Base-by-base conservation (phyloP, 1,140 invertebrate species). In the Tetramorium parvispinum region DNA sequence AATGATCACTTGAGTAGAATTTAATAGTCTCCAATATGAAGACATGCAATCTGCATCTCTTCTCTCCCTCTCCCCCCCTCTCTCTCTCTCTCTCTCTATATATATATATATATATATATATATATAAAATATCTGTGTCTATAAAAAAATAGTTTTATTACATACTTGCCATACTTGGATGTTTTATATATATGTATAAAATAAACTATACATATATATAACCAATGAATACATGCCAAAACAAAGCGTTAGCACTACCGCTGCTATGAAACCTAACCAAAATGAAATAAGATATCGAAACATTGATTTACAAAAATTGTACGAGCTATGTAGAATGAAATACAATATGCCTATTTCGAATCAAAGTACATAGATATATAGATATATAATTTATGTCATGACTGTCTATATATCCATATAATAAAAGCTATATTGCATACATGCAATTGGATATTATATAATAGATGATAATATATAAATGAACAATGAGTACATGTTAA, bases 11-110 rank as follows among this genome's bases (percentile, higher is more conserved):
- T 51, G 73, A 85, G 21, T 79, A 76, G 78, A 57, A 89, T 83
- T 91, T 91, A 88, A 92, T 91, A 92, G 91, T 85, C 87, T 78
- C 73, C 71, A 79, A 87, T 77, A 87, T 51, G 66, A 85, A 76
- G 49, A 57, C 79, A 88, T 86, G 77, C 86, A 88, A 87, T 75
- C n/a, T 68, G 81, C 77, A 77, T 76, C 37, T 46, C 13, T 3
- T n/a, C 65, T 11, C 21, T 21, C 65, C 43, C 7, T 24, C 8
- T 40, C 10, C 21, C n/a, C 21, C 8, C 18, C 27, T 65, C 65
- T 66, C 7, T 24, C 8, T 40, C 10, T 40, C n/a, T 40, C 8
- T 32, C 27, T 65, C 1, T 37, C 8, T 10, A n/a, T 43, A 43
- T 43, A 32, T n/a, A n/a, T n/a, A n/a, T n/a, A n/a, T n/a, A n/a